Evolutionary conservation across 1,140 invertebrate species (phyloP).

Genomic region (Atta colombica): DNA sequence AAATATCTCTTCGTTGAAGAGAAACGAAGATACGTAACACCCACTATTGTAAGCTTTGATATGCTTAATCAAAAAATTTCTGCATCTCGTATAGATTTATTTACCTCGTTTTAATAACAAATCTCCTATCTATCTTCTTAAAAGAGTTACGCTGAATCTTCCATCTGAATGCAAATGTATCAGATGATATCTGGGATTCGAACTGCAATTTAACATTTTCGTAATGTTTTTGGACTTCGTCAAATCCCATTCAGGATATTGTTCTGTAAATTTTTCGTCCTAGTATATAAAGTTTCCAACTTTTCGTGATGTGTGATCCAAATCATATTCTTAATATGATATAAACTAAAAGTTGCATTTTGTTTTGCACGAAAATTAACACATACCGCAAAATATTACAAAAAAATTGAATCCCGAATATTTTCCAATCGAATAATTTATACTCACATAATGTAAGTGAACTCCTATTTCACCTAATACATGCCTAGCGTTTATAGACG

Average conservation of each 20-base stretch:
- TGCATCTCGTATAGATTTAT: background rate
- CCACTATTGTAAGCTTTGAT: background rate
- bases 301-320: background rate
- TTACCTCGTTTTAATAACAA: background rate
- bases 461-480: background rate
- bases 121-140: background rate
- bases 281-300: background rate
- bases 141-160: background rate
- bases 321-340: background rate
- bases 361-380: background rate
- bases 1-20: background rate
- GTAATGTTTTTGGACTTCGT: background rate
- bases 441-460: conserved; percentile 58
- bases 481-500: background rate
- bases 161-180: background rate
- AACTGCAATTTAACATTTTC: background rate
- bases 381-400: background rate
- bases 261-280: background rate
- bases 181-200: conserved; percentile 2
- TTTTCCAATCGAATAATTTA: conserved; percentile 44
- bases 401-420: background rate
- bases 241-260: background rate
- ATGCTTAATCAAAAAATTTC: background rate
- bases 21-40: background rate
- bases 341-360: conserved; percentile 1